Evolutionary conservation across 35 echinoderm and acorn worm genomes (phyloP).

Genomic region (Lytechinus pictus): DNA sequence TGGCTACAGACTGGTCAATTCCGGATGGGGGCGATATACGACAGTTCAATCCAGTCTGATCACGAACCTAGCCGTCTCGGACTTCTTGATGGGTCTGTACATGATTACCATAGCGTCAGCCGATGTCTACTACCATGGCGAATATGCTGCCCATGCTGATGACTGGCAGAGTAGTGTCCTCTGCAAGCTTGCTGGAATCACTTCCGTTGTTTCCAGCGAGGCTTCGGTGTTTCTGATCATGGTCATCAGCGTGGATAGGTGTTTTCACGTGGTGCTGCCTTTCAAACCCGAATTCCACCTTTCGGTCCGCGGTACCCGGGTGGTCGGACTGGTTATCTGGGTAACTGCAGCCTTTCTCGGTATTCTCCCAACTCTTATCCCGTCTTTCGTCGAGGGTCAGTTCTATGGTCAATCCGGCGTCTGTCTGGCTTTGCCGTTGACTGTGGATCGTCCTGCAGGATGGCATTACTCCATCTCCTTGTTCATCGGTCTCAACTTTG

Average conservation of each 20-base stretch:
- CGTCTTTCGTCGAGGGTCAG: background rate
- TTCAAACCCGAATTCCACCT: constrained; percentile 58
- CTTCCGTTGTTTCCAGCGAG: constrained; percentile 85
- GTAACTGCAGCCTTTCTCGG: constrained; percentile 50
- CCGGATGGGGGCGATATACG: no score
- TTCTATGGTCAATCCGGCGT: constrained; percentile 79
- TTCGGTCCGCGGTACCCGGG: constrained; percentile 17
- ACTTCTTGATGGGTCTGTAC: constrained; percentile 89
- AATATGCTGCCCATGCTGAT: constrained; percentile 61
- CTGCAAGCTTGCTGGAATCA: constrained; percentile 70
- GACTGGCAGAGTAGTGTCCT: constrained; percentile 69
- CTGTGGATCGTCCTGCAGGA: constrained; percentile 63
- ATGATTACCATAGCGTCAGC: constrained; percentile 86
- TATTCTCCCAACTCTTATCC: constrained; percentile 46
- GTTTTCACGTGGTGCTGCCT: constrained; percentile 56
- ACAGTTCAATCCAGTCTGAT: constrained; percentile 78
- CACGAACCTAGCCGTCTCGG: constrained; percentile 73
- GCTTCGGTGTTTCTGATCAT: constrained; percentile 82
- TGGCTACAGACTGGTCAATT: background rate
- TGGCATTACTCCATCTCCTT: constrained; percentile 79
- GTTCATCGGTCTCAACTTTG: constrained; percentile 72
- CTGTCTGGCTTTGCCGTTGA: constrained; percentile 74
- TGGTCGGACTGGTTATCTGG: constrained; percentile 51
- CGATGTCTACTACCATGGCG: constrained; percentile 67
- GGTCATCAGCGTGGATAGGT: constrained; percentile 79